phyloP scores from a whole-genome alignment of 23 tunicate genomes.

The Aplidium turbinatum region DNA sequence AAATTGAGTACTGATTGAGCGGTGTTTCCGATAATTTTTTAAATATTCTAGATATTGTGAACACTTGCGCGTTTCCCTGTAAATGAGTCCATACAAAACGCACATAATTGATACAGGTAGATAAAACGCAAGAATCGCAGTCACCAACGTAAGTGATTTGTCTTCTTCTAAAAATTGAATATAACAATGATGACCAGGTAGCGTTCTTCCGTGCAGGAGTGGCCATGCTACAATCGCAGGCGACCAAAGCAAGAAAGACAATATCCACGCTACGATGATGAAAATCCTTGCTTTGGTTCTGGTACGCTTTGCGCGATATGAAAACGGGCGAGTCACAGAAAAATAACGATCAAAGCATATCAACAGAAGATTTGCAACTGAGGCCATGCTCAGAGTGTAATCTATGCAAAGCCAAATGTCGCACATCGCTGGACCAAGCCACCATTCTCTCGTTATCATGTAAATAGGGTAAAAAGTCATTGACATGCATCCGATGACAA shows the following conservation, averaged over 20 bases:
- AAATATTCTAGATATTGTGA: constrained; percentile 81
- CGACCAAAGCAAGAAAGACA: constrained; percentile 82
- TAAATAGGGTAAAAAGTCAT: constrained; percentile 87
- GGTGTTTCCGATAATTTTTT: constrained; percentile 50
- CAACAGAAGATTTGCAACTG: constrained; percentile 82
- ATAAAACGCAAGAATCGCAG: constrained; percentile 88
- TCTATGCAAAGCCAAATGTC: constrained; percentile 90
- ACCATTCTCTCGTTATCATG: constrained; percentile 64
- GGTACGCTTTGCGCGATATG: constrained; percentile 75
- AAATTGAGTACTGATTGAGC: too few species aligned
- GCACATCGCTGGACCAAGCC: constrained; percentile 58
- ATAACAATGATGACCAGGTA: constrained; percentile 36
- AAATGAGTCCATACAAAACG: constrained; percentile 73
- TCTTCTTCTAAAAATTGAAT: constrained; percentile 75
- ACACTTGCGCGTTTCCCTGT: constrained; percentile 76
- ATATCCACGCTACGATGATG: constrained; percentile 81
- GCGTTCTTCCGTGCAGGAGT: constrained; percentile 31
- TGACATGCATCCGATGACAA: constrained; percentile 83
- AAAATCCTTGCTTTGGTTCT: constrained; percentile 57
- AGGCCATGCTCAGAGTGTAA: constrained; percentile 93
- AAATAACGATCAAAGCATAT: constrained; percentile 88
- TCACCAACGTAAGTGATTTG: constrained; percentile 65
- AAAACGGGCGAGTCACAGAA: constrained; percentile 84
- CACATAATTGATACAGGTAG: constrained; percentile 79
- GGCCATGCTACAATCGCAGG: constrained; percentile 93